Evolutionary conservation across 2,797 vertebrate genomes (phyloP).

Genomic region (Uromys caudimaculatus): DNA sequence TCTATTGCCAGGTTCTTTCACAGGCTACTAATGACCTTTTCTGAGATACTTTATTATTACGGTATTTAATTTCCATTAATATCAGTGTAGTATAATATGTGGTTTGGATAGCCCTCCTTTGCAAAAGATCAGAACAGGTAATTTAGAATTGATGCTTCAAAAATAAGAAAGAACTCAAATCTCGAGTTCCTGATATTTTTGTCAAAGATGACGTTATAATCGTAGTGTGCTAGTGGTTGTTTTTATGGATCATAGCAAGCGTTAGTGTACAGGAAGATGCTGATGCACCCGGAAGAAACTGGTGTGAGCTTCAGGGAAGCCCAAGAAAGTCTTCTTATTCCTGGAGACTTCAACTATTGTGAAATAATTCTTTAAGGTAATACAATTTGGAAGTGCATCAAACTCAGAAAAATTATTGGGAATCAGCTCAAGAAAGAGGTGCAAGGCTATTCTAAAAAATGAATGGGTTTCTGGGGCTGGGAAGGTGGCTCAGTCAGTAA

Average conservation of each 20-base stretch:
- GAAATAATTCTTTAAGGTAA: background rate
- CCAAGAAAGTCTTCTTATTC: background rate
- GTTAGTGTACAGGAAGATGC: background rate
- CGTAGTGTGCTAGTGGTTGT: background rate
- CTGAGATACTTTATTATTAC: constrained; percentile 35
- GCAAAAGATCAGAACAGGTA: constrained; percentile 40
- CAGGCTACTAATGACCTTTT: constrained; percentile 55
- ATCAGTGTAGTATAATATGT: background rate
- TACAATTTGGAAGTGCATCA: background rate
- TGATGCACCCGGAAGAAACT: background rate
- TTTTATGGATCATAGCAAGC: background rate
- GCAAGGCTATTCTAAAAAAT: background rate
- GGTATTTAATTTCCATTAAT: constrained; percentile 46
- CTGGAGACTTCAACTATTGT: background rate
- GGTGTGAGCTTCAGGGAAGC: background rate
- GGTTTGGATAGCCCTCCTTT: background rate
- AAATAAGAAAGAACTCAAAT: constrained; percentile 30
- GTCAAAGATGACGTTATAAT: background rate
- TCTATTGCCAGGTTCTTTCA: constrained; percentile 27
- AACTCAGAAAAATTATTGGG: background rate
- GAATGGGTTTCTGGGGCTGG: background rate
- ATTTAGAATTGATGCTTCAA: constrained; percentile 17
- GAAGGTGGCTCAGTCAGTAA: background rate
- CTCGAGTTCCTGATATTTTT: background rate
- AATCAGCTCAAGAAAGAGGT: background rate